phyloP scores from a whole-genome alignment of 2,888 invertebrate genomes.

The Philereme vetulata region DNA sequence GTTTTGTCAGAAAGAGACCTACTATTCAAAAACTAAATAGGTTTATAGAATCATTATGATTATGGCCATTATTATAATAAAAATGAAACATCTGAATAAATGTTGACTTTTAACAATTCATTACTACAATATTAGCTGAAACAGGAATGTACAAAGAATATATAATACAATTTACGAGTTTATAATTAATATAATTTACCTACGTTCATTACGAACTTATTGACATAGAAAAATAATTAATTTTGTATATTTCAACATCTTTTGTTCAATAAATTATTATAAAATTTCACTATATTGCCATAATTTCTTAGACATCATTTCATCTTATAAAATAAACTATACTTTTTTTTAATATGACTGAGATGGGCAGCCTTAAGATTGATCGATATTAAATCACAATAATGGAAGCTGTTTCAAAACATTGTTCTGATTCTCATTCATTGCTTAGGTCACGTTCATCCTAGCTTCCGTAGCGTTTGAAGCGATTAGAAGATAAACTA shows the following conservation, averaged over 20 bases:
- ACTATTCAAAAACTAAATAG: no score
- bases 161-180: constrained; percentile 14
- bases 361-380: constrained; percentile 12
- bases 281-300: constrained; percentile 43
- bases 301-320: constrained; percentile 32
- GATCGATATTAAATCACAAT: constrained; percentile 6
- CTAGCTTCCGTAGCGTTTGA: constrained; percentile 9
- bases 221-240: constrained; percentile 53
- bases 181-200: constrained; percentile 41
- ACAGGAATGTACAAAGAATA: constrained; percentile 30
- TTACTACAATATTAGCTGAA: constrained; percentile 2
- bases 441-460: neutral
- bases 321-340: constrained; percentile 4
- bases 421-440: neutral
- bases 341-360: neutral
- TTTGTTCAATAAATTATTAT: constrained; percentile 39
- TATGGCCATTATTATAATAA: no score
- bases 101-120: no score
- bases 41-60: no score
- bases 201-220: constrained; percentile 43
- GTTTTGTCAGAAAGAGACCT: no score
- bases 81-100: no score
- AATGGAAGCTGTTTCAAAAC: constrained; percentile 3
- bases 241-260: constrained; percentile 40
- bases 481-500: constrained; percentile 11